These are phyloP conservation scores for Elaphurus davidianus DNA, from an alignment of 2,113 vertebrate species.

Conservation along the genomic window DNA sequence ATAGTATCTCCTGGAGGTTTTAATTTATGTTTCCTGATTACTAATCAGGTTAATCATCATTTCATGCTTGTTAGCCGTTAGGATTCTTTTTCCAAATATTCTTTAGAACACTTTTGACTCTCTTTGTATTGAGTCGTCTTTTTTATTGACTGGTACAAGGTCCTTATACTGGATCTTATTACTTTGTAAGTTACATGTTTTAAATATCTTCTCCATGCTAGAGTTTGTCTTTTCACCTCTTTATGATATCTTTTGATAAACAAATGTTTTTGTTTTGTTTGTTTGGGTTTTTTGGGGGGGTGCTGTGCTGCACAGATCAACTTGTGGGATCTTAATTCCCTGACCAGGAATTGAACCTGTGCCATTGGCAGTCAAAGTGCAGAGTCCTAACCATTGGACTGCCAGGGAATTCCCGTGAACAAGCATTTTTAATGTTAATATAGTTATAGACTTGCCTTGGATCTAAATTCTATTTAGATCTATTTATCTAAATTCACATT, in stretches of 20 bases:
- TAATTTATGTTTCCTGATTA: background rate
- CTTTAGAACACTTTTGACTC: background rate
- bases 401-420: background rate
- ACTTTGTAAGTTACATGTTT: background rate
- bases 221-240: background rate
- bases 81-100: background rate
- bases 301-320: background rate
- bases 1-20: background rate
- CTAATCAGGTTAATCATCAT: background rate
- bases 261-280: background rate
- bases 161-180: background rate
- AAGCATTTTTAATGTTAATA: background rate
- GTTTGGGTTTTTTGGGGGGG: background rate
- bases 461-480: background rate
- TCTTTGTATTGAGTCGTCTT: background rate
- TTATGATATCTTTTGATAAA: background rate
- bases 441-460: background rate
- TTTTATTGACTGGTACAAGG: background rate
- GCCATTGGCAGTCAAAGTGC: background rate
- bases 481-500: background rate
- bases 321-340: background rate
- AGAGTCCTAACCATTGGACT: background rate
- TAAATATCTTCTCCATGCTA: background rate
- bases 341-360: background rate
- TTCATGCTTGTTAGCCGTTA: background rate